phyloP scores from a whole-genome alignment of 2,113 vertebrate species.

The Talpa occidentalis region DNA sequence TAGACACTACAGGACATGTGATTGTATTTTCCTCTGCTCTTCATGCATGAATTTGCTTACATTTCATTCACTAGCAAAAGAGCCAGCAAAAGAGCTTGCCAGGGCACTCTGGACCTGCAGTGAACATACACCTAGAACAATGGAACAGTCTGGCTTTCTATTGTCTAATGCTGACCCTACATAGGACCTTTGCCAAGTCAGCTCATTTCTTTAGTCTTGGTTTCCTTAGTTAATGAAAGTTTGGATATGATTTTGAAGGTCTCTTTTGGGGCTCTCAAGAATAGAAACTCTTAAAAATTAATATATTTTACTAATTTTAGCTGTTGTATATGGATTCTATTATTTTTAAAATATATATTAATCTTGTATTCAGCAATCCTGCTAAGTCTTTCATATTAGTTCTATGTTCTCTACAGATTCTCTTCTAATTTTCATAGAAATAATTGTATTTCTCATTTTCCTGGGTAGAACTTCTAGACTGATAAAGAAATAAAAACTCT shows the following conservation, averaged over 20 bases:
- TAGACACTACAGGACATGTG: not conserved
- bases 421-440: not conserved
- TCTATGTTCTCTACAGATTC: not conserved
- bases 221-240: not conserved
- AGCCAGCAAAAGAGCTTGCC: not conserved
- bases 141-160: not conserved
- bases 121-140: not conserved
- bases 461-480: not conserved
- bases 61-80: not conserved
- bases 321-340: not conserved
- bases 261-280: not conserved
- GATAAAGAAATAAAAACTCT: too few species aligned
- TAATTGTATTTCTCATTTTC: not conserved
- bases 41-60: not conserved
- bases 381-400: not conserved
- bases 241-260: not conserved
- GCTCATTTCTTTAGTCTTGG: not conserved
- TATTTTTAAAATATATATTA: not conserved
- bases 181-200: not conserved
- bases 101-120: not conserved
- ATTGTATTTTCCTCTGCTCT: not conserved
- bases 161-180: not conserved
- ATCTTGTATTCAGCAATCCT: not conserved
- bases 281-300: not conserved
- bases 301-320: too few species aligned